phyloP scores from a whole-genome alignment of 2,797 vertebrate species.

The Periophthalmus magnuspinnatus region DNA sequence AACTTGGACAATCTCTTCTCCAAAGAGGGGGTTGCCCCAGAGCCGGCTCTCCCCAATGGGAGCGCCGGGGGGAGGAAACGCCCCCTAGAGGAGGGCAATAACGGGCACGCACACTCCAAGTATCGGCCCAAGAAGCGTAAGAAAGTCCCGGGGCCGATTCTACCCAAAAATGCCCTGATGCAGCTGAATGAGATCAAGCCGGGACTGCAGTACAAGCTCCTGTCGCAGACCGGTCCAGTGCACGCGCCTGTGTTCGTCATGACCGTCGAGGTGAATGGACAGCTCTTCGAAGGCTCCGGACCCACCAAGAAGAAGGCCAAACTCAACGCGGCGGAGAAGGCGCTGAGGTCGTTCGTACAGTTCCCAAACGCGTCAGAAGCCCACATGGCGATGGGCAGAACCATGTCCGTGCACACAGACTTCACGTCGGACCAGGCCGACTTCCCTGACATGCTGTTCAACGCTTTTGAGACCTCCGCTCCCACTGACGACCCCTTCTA shows the following conservation, averaged over 20 bases:
- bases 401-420: conserved; percentile 83
- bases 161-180: conserved; percentile 93
- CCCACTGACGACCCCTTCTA: conserved; percentile 77
- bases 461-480: conserved; percentile 84
- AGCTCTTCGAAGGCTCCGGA: conserved; percentile 88
- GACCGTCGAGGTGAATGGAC: conserved; percentile 92
- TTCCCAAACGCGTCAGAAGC: conserved; percentile 90
- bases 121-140: conserved; percentile 89
- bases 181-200: conserved; percentile 94
- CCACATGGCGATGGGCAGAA: conserved; percentile 88
- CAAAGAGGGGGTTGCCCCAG: conserved; percentile 76
- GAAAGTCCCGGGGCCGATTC: conserved; percentile 80
- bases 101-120: conserved; percentile 80
- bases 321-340: conserved; percentile 88
- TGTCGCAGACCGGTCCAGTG: conserved; percentile 90
- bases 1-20: conserved; percentile 84
- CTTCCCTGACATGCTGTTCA: conserved; percentile 89
- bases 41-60: conserved; percentile 78
- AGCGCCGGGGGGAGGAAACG: conserved; percentile 81
- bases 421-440: conserved; percentile 93
- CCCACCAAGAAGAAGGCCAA: conserved; percentile 96
- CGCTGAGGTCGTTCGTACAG: conserved; percentile 88
- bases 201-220: conserved; percentile 88
- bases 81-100: conserved; percentile 89
- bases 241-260: conserved; percentile 91